Conservation (phyloP, 92 coral and sea anemone genomes). For the Nematostella vectensis region DNA sequence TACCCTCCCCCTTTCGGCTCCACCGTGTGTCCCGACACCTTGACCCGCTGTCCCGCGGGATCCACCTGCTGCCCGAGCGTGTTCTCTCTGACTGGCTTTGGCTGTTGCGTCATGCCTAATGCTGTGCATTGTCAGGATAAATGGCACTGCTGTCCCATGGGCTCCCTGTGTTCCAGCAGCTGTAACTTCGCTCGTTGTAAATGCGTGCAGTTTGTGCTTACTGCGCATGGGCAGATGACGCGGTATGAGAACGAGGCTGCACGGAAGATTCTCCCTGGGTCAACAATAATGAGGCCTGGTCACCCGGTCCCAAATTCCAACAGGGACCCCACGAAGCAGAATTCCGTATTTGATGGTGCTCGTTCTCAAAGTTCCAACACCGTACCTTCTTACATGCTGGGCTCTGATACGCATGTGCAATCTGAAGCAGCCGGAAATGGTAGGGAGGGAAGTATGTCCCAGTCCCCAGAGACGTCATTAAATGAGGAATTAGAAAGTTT, state of each 20-base stretch:
- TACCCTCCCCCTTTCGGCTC: neutral
- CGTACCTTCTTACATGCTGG: neutral
- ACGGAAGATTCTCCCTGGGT: constrained; percentile 3
- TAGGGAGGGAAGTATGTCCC: too few relatives aligned
- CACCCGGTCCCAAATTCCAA: too few relatives aligned
- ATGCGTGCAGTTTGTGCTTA: constrained; percentile 17
- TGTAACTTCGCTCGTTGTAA: constrained; percentile 57
- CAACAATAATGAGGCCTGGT: neutral
- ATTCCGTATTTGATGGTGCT: too few relatives aligned
- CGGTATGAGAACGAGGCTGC: constrained; percentile 9
- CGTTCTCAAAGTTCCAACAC: too few relatives aligned
- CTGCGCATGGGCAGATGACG: constrained; percentile 2
- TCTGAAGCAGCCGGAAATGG: too few relatives aligned
- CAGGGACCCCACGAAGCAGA: too few relatives aligned
- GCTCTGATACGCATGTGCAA: too few relatives aligned
- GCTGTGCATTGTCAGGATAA: constrained; percentile 65
- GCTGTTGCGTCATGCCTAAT: constrained; percentile 64
- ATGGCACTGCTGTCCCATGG: constrained; percentile 83
- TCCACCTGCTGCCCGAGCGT: constrained; percentile 71
- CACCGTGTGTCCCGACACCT: constrained; percentile 52
- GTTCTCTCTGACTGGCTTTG: constrained; percentile 71
- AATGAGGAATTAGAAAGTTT: neutral
- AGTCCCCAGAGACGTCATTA: too few relatives aligned
- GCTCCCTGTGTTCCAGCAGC: constrained; percentile 48
- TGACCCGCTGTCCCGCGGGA: constrained; percentile 66